Evolutionary conservation across 2,113 vertebrate genomes (phyloP).

Genomic region (Daboia siamensis): DNA sequence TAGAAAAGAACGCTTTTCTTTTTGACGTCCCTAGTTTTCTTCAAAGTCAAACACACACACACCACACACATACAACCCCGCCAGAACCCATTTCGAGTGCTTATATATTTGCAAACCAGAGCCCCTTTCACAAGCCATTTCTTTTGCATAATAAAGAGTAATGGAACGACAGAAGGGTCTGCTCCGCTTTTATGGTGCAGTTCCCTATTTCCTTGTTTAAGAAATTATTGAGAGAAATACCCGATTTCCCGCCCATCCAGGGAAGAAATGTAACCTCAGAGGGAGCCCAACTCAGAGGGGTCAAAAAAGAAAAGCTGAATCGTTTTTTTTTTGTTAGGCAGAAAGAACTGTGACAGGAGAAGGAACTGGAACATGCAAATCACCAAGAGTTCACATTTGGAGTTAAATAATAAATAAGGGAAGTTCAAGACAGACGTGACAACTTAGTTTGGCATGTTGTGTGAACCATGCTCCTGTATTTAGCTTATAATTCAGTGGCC

Average conservation of each 20-base stretch:
- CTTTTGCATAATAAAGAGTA: background rate
- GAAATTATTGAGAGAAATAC: background rate
- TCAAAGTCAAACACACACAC: background rate
- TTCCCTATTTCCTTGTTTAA: background rate
- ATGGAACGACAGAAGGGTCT: background rate
- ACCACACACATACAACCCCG: accelerated
- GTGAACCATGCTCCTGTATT: background rate
- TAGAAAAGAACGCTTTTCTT: background rate
- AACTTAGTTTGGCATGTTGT: background rate
- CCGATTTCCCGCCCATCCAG: background rate
- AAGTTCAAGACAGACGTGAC: background rate
- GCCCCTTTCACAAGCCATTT: background rate
- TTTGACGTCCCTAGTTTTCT: background rate
- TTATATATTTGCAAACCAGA: background rate
- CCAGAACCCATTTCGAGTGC: background rate
- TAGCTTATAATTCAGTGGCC: background rate
- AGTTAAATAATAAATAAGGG: background rate
- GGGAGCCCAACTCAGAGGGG: background rate
- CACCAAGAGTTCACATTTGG: background rate
- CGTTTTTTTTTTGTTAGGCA: background rate
- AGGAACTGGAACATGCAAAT: background rate
- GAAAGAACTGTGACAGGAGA: background rate
- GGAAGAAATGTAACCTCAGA: background rate
- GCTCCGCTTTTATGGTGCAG: background rate
- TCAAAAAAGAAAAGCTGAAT: background rate